These are phyloP conservation scores for Mesaphorura yosii DNA, from an alignment of 1,140 invertebrate genomes.

Conservation along the genomic window DNA sequence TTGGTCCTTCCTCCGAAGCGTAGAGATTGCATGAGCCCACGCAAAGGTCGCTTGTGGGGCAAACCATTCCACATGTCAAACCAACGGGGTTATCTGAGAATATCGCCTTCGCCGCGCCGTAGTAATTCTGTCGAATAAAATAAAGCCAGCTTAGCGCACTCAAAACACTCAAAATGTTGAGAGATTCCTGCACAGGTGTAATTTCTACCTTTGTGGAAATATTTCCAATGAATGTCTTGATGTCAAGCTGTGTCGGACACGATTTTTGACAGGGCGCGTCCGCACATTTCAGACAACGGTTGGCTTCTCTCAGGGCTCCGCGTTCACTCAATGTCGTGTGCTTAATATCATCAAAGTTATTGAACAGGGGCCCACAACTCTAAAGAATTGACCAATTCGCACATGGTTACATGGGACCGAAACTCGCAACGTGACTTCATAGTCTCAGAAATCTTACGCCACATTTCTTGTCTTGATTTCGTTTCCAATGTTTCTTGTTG, in stretches of 20 bases:
- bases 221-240: conserved; percentile 92
- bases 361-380: conserved; percentile 58
- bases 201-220: conserved; percentile 77
- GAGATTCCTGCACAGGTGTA: too few relatives aligned
- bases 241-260: conserved; percentile 92
- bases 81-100: conserved; percentile 94
- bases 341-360: conserved; percentile 95
- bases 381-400: conserved; percentile 33
- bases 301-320: conserved; percentile 79
- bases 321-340: conserved; percentile 92
- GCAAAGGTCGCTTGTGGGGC: conserved; percentile 94
- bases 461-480: conserved; percentile 76
- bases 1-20: conserved; percentile 89
- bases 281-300: conserved; percentile 88
- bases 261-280: conserved; percentile 98
- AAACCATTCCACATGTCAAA: conserved; percentile 97
- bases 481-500: conserved; percentile 87
- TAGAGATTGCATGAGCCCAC: conserved; percentile 94
- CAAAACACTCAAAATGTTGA: conserved; percentile 2
- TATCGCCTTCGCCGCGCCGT: conserved; percentile 92
- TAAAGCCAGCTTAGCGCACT: background rate
- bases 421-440: background rate
- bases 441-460: conserved; percentile 47
- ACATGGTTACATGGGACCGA: conserved; percentile 1
- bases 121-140: conserved; percentile 68